Conservation (phyloP, 2,797 vertebrate species). For the Meriones psammophilus region DNA sequence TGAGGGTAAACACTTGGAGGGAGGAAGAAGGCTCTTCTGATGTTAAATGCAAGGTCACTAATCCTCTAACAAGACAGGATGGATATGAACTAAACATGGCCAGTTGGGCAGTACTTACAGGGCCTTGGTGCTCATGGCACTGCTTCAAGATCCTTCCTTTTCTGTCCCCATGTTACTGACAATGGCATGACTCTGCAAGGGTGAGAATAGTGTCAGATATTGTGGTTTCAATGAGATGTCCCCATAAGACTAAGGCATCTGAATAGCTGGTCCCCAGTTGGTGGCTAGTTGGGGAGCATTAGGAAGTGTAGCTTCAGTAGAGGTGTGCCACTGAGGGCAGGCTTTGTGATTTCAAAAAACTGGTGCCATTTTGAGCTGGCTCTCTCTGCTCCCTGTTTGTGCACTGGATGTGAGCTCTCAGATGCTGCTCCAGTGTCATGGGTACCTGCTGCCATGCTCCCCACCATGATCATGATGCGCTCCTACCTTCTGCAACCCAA, state of each 20-base stretch:
- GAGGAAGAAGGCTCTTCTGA: neutral
- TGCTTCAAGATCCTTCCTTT: neutral
- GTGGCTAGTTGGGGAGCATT: neutral
- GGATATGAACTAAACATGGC: no score
- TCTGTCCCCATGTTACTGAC: neutral
- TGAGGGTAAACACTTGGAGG: neutral
- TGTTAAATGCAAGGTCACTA: neutral
- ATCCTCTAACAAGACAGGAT: neutral
- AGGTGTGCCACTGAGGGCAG: neutral
- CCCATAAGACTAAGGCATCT: neutral
- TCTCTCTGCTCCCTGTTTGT: neutral
- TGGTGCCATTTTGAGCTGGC: neutral
- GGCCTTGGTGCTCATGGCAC: neutral
- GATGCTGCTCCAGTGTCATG: neutral
- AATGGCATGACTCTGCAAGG: neutral
- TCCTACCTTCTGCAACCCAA: neutral
- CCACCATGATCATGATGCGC: no score
- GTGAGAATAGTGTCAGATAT: neutral
- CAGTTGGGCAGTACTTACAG: neutral
- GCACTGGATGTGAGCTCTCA: neutral
- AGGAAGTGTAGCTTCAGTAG: neutral
- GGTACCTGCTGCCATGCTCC: neutral
- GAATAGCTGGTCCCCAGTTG: neutral
- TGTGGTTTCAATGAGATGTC: neutral
- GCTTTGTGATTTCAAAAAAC: neutral